Conservation (phyloP, 2,888 invertebrate genomes). For the Lysandra coridon region DNA sequence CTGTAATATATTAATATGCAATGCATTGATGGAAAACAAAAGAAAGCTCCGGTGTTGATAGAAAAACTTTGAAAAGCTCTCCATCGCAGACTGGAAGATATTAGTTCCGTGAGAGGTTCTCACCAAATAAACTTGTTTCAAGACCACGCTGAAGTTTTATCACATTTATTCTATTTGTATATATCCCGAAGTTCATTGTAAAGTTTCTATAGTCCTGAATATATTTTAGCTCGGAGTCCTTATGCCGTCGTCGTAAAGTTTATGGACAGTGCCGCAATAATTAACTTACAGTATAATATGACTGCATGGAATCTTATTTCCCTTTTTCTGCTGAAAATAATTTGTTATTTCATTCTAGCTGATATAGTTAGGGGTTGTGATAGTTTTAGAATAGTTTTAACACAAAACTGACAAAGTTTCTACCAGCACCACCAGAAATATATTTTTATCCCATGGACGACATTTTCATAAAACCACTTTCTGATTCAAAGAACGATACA, state of each 20-base stretch:
- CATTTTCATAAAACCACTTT: too few species aligned
- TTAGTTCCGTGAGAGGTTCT: conserved; percentile 42
- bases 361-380: too few species aligned
- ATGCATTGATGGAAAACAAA: conserved; percentile 9
- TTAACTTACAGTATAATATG: too few species aligned
- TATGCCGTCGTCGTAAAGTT: background rate
- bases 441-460: too few species aligned
- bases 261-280: too few species aligned
- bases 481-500: too few species aligned
- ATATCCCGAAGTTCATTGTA: conserved; percentile 10
- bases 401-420: too few species aligned
- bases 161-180: conserved; percentile 18
- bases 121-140: conserved; percentile 49
- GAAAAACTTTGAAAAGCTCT: conserved; percentile 42
- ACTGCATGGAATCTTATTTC: too few species aligned
- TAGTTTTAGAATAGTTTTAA: too few species aligned
- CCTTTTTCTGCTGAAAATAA: too few species aligned
- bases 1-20: background rate
- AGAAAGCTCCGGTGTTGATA: conserved; percentile 35
- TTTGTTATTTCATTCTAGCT: too few species aligned
- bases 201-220: background rate
- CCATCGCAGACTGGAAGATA: conserved; percentile 41
- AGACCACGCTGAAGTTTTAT: conserved; percentile 46
- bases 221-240: background rate
- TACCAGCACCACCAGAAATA: too few species aligned